Base-by-base conservation (phyloP, 1,140 invertebrate species). In the Andricus grossulariae region DNA sequence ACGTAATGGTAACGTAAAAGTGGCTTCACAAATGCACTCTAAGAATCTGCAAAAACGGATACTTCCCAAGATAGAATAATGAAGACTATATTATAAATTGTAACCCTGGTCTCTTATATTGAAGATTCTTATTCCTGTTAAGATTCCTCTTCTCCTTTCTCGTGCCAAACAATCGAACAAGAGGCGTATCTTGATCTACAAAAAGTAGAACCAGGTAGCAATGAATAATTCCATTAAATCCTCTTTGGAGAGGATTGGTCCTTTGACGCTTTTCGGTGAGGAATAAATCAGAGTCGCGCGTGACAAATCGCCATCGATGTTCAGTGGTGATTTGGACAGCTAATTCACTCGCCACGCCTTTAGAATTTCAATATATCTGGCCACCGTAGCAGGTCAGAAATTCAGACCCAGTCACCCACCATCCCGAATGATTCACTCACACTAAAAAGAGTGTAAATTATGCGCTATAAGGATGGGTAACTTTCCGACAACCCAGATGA, bases 251-350 rank as follows among this genome's bases (percentile, higher is more conserved):
- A 66, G 57, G 57, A 39, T 25, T 66, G 57, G 32, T 66, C 57
- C 57, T 66, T 66, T 66, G 57, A 15, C 57, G 57, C 57, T 32
- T 32, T 25, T 66, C 60, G 60, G 32, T 32, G 39, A 25, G 5
- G 60, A 66, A 66, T 66, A 66, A 66, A 66, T 66, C 60, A 66
- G 60, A 66, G 60, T 66, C 25, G 25, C 32, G 25, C 25, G 60
- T 66, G 60, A 66, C 60, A 66, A 66, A 66, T 66, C 21, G 60
- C 60, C 60, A 66, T 66, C 32, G 60, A 66, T 66, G 60, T 66
- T 66, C 25, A n/a, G 32, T 66, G 60, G 60, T 66, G 60, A 66
- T 66, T 66, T 66, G 25, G 13, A 66, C 60, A 10, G 32, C 60
- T 66, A 66, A 66, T 66, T 66, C 60, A 45, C 60, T 66, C 60